Percentiles rank a stretch among this genome's conserved stretches.
Conservation (phyloP, 2,113 vertebrate species). For the Bombycilla garrulus region DNA sequence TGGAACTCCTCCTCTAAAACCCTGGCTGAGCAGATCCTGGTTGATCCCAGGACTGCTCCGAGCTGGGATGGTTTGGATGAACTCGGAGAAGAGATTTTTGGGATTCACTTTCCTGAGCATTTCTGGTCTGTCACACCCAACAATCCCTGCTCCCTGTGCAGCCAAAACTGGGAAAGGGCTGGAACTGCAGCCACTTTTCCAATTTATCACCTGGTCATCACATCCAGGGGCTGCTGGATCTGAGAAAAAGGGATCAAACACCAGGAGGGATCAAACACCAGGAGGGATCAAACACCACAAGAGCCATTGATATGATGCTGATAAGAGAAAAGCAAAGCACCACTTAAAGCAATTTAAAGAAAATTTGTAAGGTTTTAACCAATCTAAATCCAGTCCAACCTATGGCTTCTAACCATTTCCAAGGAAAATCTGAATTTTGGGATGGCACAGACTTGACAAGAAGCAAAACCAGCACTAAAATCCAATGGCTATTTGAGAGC, state of each 20-base stretch:
- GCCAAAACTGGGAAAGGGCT: not conserved
- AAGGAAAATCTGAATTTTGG: not conserved
- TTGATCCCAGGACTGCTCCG: not conserved
- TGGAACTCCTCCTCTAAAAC: not conserved
- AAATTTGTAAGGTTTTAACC: rapidly evolving
- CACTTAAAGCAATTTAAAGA: not conserved
- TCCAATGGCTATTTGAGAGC: rapidly evolving
- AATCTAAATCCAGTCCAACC: not conserved
- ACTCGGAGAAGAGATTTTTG: not conserved
- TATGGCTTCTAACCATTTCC: not conserved
- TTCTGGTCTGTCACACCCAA: not conserved
- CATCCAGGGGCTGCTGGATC: not conserved
- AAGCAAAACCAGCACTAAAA: not conserved
- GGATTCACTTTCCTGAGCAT: not conserved
- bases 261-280: not conserved
- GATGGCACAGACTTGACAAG: not conserved
- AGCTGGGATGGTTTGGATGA: rapidly evolving
- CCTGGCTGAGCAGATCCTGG: not conserved
- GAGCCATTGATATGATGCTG: not conserved
- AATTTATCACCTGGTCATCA: not conserved
- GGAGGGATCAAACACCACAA: not conserved
- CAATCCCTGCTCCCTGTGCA: not conserved
- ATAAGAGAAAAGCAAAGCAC: not conserved
- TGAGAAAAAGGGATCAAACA: not conserved
- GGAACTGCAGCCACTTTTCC: not conserved